Evolutionary conservation across 2,113 vertebrate species (phyloP).

Genomic region (Calyptommatus sinebrachiatus): DNA sequence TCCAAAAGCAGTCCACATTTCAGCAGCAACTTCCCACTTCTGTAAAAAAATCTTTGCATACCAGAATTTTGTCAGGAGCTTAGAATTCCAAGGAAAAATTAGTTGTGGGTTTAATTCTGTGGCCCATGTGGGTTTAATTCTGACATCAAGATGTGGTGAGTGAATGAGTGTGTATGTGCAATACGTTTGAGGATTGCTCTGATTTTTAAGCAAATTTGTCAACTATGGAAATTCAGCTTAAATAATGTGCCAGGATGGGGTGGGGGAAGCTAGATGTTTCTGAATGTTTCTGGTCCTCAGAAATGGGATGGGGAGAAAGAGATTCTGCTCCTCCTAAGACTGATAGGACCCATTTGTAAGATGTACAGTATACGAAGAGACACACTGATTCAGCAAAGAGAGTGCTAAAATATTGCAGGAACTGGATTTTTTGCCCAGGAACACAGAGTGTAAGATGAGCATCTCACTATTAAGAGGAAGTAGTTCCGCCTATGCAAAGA

Average conservation of each 20-base stretch:
- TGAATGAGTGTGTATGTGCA: not conserved
- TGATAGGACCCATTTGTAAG: too few relatives aligned
- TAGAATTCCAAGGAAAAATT: not conserved
- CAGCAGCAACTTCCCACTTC: not conserved
- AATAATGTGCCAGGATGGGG: not conserved
- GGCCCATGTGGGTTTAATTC: not conserved
- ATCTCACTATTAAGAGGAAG: too few relatives aligned
- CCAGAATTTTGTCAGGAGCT: not conserved
- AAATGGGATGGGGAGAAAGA: too few relatives aligned
- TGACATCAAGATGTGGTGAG: not conserved
- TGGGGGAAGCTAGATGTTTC: not conserved
- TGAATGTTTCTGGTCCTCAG: too few relatives aligned
- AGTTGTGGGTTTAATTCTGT: not conserved
- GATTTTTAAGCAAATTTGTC: not conserved
- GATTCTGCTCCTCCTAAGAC: too few relatives aligned
- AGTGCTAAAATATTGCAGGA: too few relatives aligned
- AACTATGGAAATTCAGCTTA: not conserved
- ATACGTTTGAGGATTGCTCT: too few relatives aligned
- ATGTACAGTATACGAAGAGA: too few relatives aligned
- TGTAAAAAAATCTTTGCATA: not conserved
- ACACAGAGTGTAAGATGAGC: not conserved
- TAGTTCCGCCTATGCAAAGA: too few relatives aligned
- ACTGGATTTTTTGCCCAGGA: not conserved
- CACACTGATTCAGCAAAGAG: too few relatives aligned
- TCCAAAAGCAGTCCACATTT: not conserved